Evolutionary conservation across 2,888 invertebrate species (phyloP), one percentile per base, ranked within the genome.

Genomic region (Glyphotaelius pellucidus): DNA sequence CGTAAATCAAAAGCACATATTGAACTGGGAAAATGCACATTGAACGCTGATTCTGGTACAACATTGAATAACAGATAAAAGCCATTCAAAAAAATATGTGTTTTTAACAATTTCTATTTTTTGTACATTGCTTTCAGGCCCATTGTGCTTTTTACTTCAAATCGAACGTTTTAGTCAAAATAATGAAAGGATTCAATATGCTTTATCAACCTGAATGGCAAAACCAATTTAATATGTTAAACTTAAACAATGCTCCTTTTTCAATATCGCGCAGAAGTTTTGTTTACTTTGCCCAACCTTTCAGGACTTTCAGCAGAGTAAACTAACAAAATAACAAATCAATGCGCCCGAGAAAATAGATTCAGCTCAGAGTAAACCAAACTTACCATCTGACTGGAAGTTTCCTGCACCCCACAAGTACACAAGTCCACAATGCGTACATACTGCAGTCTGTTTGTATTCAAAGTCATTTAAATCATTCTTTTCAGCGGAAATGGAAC

Each of bases 241-340:
- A 90, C 90, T 90, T 79, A 89, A 91, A 87, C 90, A 91, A 80
- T 9, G 81, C 30, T 14, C 84, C 90, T 90, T 91, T 91, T 91
- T 91, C 91, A 91, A 91, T 90, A 91, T 84, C 79, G 47, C 84
- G 80, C 12, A 25, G 19, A 90, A 85, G 79, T 86, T 91, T 47
- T 91, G 90, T 91, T 91, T 91, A 90, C 91, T 80, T 47, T 80
- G n/a, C 30, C 47, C 85, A 86, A 85, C 90, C 84, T 84, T 90
- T 84, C 84, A 31, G 52, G 32, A 47, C 15, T 31, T 31, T 25
- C 89, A 86, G 85, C 86, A 83, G 79, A 47, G 32, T 31, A 80
- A 91, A 90, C 89, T 86, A 89, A 87, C 90, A 90, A 90, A 92
- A 30, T 88, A 88, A 83, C 92, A 92, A 92, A 90, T 92, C 92